Conservation (phyloP, 1,140 invertebrate genomes). For the Megalonaias nervosa region DNA sequence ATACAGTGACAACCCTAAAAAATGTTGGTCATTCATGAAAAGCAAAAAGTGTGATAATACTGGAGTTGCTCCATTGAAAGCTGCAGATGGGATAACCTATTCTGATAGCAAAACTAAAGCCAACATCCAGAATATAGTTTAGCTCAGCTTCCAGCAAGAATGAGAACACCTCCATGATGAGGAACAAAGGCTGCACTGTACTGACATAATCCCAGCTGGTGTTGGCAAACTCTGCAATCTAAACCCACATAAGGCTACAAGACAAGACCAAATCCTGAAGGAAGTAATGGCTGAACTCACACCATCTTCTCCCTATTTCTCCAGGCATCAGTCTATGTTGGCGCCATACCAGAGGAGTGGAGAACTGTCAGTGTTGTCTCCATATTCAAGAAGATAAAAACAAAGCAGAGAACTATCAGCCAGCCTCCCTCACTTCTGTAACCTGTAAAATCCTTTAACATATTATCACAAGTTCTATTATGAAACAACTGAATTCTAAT, state of each 20-base stretch:
- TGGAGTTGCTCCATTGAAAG: neutral
- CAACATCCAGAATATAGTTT: no score
- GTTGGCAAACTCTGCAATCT: neutral
- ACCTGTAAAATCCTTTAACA: conserved; percentile 3
- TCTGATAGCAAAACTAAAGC: neutral
- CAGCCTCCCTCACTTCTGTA: conserved; percentile 16
- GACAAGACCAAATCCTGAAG: neutral
- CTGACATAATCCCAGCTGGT: neutral
- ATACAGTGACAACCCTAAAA: neutral
- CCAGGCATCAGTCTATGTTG: neutral
- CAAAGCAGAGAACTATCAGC: conserved; percentile 15
- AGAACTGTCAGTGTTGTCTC: neutral
- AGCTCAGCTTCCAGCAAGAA: no score
- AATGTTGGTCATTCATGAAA: neutral
- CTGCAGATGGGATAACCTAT: neutral
- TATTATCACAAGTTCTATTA: no score
- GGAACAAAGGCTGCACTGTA: neutral
- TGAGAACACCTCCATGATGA: neutral
- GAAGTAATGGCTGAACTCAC: neutral
- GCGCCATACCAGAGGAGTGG: conserved; percentile 22
- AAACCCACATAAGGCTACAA: neutral
- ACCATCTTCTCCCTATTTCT: neutral
- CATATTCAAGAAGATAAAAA: conserved; percentile 22
- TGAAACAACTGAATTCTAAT: conserved; percentile 5
- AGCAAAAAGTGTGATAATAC: neutral